A percentile compares a stretch with the other conserved stretches of the same genome.
These are phyloP conservation scores for Phaonia tiefii DNA, from an alignment of 2,888 invertebrate species.

Conservation along the genomic window DNA sequence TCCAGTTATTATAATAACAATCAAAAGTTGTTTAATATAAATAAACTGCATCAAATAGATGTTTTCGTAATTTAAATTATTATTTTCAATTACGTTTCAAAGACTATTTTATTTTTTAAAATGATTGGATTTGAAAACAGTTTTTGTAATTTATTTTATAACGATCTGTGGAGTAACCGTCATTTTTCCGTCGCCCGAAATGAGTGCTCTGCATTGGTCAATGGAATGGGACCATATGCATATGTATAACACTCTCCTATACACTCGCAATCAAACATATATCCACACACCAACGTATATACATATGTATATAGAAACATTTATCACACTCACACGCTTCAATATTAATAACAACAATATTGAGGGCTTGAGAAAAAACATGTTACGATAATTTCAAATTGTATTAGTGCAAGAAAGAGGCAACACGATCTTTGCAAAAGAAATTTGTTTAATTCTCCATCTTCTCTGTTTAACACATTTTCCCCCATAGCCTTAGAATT, in stretches of 20 bases:
- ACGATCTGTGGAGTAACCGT: constrained; percentile 38
- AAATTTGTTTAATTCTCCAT: not conserved
- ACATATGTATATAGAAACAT: no score
- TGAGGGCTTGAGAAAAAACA: constrained; percentile 33
- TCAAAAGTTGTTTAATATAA: no score
- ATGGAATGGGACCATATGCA: constrained; percentile 75
- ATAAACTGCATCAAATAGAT: not conserved
- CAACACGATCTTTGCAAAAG: not conserved
- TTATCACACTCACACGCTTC: constrained; percentile 12
- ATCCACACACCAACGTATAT: constrained; percentile 30
- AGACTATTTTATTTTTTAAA: not conserved
- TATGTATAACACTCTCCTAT: not conserved
- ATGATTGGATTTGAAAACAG: no score
- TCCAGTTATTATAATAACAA: no score
- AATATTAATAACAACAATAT: not conserved
- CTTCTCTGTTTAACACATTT: not conserved
- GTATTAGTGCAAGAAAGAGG: not conserved
- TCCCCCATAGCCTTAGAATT: not conserved
- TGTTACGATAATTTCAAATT: constrained; percentile 25
- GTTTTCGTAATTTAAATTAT: not conserved
- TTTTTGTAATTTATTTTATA: not conserved
- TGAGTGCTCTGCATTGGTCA: constrained; percentile 78
- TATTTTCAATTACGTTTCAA: not conserved
- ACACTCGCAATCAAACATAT: constrained; percentile 24
- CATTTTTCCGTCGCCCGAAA: constrained; percentile 51